Conservation (phyloP, 2,888 invertebrate genomes). For the Pristionchus exspectatus region DNA sequence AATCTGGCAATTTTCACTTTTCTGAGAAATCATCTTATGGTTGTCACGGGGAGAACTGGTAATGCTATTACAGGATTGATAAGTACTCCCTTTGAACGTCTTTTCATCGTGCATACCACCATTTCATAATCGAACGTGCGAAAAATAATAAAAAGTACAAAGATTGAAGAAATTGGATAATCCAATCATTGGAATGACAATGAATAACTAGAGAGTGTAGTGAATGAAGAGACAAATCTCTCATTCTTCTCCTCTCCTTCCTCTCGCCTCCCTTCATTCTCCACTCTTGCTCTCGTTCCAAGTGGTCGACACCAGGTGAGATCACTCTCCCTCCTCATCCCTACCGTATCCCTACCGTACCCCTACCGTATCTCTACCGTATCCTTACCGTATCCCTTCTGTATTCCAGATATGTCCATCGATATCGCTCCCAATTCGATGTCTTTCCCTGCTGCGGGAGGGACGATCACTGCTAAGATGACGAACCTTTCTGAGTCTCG, state of each 20-base stretch:
- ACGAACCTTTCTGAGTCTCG: conserved; percentile 62
- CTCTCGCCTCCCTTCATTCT: neutral
- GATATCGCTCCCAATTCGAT: conserved; percentile 67
- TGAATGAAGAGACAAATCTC: neutral
- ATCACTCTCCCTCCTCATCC: neutral
- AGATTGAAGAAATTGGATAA: neutral
- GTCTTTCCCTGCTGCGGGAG: conserved; percentile 68
- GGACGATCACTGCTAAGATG: conserved; percentile 64
- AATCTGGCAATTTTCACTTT: too few species aligned
- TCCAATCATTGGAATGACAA: neutral
- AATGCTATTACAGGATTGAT: too few species aligned
- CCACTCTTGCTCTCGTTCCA: neutral
- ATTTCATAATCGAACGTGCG: neutral
- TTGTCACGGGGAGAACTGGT: too few species aligned
- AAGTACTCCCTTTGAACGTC: too few species aligned
- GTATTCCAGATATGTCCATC: conserved; percentile 58
- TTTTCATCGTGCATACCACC: too few species aligned
- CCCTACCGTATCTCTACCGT: neutral
- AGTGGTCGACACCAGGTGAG: conserved; percentile 12
- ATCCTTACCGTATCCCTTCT: neutral
- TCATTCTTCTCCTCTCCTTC: neutral
- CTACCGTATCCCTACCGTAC: neutral
- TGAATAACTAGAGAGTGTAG: neutral
- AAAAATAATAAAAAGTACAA: too few species aligned
- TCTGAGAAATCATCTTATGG: too few species aligned